Evolutionary conservation across 2,113 vertebrate species (phyloP).

Genomic region (Trinectes maculatus): DNA sequence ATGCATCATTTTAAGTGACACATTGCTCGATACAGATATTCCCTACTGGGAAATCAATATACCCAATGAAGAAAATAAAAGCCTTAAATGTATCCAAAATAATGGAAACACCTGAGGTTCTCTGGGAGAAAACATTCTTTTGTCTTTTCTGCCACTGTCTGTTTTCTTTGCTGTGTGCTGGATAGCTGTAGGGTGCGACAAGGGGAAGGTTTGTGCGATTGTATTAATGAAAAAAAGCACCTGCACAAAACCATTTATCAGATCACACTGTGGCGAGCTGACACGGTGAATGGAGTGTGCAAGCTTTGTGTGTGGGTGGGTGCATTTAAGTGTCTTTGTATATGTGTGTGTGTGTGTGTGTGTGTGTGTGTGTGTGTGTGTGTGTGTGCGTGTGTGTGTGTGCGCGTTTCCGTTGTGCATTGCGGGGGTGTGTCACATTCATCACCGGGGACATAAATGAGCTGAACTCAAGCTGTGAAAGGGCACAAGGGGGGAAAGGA

Average conservation of each 20-base stretch:
- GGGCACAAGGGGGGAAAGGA: conserved; percentile 27
- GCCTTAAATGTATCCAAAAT: conserved; percentile 34
- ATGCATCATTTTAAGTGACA: conserved; percentile 73
- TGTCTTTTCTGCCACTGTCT: conserved; percentile 29
- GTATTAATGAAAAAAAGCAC: conserved; percentile 62
- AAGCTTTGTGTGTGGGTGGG: neutral
- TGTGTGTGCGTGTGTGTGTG: neutral
- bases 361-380: neutral
- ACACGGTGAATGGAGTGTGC: conserved; percentile 21
- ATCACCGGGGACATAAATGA: conserved; percentile 64
- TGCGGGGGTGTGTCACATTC: conserved; percentile 55
- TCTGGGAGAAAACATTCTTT: conserved; percentile 5
- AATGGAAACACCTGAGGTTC: conserved; percentile 42
- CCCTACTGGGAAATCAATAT: conserved; percentile 61
- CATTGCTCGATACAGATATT: conserved; percentile 62
- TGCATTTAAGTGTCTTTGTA: conserved; percentile 20
- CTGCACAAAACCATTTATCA: conserved; percentile 66
- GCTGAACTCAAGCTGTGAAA: conserved; percentile 48
- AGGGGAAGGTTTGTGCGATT: conserved; percentile 18
- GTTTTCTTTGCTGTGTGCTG: conserved; percentile 48
- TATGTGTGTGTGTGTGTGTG: neutral
- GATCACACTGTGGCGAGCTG: conserved; percentile 45
- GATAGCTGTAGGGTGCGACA: conserved; percentile 49
- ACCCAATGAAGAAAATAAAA: conserved; percentile 16
- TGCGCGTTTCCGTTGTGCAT: conserved; percentile 42